Evolutionary conservation across 2,888 invertebrate species (phyloP), one percentile per base, ranked within the genome.

Genomic region (Eupithecia exiguata): DNA sequence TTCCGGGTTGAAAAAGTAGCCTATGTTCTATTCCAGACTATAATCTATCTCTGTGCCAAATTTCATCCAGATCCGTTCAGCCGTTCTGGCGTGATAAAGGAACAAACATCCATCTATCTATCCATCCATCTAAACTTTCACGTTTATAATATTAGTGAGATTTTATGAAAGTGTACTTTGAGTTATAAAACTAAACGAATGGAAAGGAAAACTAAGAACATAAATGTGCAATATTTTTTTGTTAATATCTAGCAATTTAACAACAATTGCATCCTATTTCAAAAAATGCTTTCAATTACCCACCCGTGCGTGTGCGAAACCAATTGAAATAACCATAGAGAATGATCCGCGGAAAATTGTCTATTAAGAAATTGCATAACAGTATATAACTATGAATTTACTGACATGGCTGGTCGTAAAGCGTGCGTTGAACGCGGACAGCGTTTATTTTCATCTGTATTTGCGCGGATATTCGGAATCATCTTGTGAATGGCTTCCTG

Each of bases 381-480:
- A 66, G 21, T 38, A 65, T 62, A 71, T 79, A 79, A 74, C 77
- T 74, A 68, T 61, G 72, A 73, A 72, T 76, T 71, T 70, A 74
- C 16, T 71, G 72, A 62, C 65, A 72, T 76, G 69, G 66, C 38
- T 62, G 69, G 25, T 25, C 69, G 67, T 75, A 75, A 78, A 73
- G 77, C 72, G 79, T 77, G 68, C 79, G 67, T 76, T 79, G 77
- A 79, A 78, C 79, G 77, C 70, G 66, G 38, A 70, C 63, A 7
- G n/a, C 38, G 73, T 43, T 58, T 73, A 71, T 76, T 67, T 73
- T 58, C 30, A 71, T 71, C 68, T 62, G 66, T 12, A 66, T 69
- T 71, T 73, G 66, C 46, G 46, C 69, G 66, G 66, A 76, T 70
- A 71, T 75, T 75, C 12, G 9, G 58, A 68, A 67, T 74, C 67